A percentile compares a stretch with the other conserved stretches of the same genome.
These are phyloP conservation scores for Zeugodacus cucurbitae DNA, from an alignment of 1,140 invertebrate species.

Conservation along the genomic window DNA sequence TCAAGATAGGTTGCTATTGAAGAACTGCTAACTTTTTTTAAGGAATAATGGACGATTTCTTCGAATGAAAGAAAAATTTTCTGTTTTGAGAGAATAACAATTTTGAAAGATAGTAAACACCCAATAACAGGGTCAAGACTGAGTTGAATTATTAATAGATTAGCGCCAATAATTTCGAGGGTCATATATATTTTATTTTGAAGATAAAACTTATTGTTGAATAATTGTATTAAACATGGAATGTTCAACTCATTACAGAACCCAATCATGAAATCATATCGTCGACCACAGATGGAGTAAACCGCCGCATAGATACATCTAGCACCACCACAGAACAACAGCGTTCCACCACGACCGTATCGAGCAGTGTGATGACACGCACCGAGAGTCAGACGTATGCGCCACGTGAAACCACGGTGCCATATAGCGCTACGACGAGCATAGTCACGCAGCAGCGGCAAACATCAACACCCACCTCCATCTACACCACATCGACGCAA, in stretches of 20 bases:
- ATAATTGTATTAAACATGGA: not conserved
- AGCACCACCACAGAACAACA: constrained; percentile 56
- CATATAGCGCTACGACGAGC: constrained; percentile 21
- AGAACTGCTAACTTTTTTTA: too few species aligned
- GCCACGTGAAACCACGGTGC: constrained; percentile 30
- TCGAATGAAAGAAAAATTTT: too few species aligned
- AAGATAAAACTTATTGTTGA: not conserved
- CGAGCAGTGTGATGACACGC: not conserved
- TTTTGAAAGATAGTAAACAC: too few species aligned
- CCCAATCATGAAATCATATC: constrained; percentile 16
- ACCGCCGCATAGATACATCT: constrained; percentile 45
- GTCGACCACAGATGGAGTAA: constrained; percentile 50
- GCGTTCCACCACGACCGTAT: not conserved
- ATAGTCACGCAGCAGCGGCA: constrained; percentile 24
- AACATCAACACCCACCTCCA: constrained; percentile 30
- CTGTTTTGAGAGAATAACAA: not conserved
- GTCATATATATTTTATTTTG: not conserved
- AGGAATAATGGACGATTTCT: too few species aligned
- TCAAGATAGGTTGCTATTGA: too few species aligned
- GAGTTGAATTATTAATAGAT: too few species aligned
- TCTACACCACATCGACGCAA: constrained; percentile 43
- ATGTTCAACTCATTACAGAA: constrained; percentile 9
- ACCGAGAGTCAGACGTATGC: constrained; percentile 40
- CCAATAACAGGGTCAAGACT: not conserved
- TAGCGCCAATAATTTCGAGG: not conserved